These are phyloP conservation scores for Chelon auratus DNA, from an alignment of 2,797 vertebrate species.

Conservation along the genomic window DNA sequence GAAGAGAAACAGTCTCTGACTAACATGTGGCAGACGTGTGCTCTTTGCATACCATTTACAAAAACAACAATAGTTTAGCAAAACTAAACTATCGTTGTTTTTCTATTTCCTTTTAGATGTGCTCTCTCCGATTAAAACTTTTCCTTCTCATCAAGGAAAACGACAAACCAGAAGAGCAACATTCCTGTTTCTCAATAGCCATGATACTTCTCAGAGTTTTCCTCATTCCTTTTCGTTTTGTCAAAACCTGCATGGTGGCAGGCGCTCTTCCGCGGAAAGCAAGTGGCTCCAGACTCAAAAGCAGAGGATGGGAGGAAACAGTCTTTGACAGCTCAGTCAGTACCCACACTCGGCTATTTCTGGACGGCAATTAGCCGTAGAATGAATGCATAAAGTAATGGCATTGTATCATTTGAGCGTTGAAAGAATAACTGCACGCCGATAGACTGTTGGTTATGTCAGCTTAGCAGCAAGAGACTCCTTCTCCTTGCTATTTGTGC, in stretches of 20 bases:
- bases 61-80: too few relatives aligned
- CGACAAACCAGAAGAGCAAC: conserved; percentile 34
- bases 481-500: not conserved
- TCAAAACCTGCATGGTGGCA: conserved; percentile 18
- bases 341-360: conserved; percentile 63
- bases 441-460: not conserved
- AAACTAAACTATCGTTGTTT: too few relatives aligned
- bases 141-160: conserved; percentile 1
- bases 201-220: conserved; percentile 5
- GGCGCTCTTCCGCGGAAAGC: conserved; percentile 6
- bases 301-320: conserved; percentile 12
- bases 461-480: not conserved
- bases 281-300: conserved; percentile 27
- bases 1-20: too few relatives aligned
- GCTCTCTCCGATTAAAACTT: conserved; percentile 1
- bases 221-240: conserved; percentile 27
- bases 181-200: conserved; percentile 31
- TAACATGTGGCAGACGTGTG: too few relatives aligned
- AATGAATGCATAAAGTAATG: conserved; percentile 59
- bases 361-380: conserved; percentile 56
- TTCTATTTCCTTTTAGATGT: too few relatives aligned
- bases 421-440: not conserved
- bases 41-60: too few relatives aligned
- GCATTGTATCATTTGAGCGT: conserved; percentile 26
- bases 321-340: conserved; percentile 41